Evolutionary conservation across 2,888 invertebrate genomes (phyloP).

Genomic region (Meliscaeva auricollis): DNA sequence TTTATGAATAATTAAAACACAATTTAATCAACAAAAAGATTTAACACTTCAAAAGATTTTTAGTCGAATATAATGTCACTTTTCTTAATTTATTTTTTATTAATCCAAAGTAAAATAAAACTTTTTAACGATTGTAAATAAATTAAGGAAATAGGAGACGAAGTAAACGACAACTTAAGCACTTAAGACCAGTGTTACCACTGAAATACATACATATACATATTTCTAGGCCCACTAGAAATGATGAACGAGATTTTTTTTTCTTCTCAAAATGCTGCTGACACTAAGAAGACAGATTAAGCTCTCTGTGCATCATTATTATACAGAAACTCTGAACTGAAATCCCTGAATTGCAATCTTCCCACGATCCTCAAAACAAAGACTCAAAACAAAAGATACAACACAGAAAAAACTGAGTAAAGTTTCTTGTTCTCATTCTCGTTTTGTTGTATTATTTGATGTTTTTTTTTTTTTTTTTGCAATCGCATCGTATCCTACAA

Average conservation of each 20-base stretch:
- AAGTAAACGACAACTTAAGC: no score
- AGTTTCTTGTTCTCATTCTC: slow-evolving; percentile 59
- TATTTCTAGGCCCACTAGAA: neutral
- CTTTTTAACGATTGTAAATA: no score
- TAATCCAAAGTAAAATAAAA: no score
- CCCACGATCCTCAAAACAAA: slow-evolving; percentile 69
- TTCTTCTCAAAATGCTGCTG: slow-evolving; percentile 29
- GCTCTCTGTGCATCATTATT: slow-evolving; percentile 40
- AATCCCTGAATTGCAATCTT: slow-evolving; percentile 72
- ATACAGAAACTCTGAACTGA: slow-evolving; percentile 36
- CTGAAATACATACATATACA: neutral
- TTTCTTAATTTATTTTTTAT: no score
- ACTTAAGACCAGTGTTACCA: no score
- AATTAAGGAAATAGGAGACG: no score
- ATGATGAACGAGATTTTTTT: neutral
- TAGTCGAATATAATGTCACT: no score
- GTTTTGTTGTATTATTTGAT: slow-evolving; percentile 27
- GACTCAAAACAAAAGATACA: slow-evolving; percentile 65
- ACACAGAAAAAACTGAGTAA: slow-evolving; percentile 36
- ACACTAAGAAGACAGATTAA: slow-evolving; percentile 57
- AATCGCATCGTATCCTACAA: slow-evolving; percentile 8
- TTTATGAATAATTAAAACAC: no score
- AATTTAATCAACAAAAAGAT: no score
- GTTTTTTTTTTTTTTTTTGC: slow-evolving; percentile 18
- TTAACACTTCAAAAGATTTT: no score